phyloP scores from a whole-genome alignment of 1,140 invertebrate genomes.

The Whitmania pigra region DNA sequence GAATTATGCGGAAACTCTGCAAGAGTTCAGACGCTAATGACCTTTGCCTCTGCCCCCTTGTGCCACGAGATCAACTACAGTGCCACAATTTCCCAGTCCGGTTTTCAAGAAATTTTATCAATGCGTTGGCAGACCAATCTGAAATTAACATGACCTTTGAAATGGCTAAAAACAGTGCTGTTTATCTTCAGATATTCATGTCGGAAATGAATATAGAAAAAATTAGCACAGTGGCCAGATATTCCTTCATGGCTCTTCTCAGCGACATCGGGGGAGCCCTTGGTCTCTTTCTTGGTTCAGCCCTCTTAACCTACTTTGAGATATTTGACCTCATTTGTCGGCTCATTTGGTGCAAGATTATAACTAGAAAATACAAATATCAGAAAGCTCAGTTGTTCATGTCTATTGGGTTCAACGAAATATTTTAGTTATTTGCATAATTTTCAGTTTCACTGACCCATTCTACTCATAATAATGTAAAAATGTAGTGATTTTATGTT shows the following conservation, averaged over 20 bases:
- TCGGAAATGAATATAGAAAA: constrained; percentile 32
- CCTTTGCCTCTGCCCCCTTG: constrained; percentile 2
- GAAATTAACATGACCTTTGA: constrained; percentile 2
- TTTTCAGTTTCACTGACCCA: too few species aligned
- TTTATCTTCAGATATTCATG: constrained; percentile 6
- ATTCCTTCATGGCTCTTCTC: constrained; percentile 31
- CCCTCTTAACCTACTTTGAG: constrained; percentile 32
- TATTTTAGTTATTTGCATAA: too few species aligned
- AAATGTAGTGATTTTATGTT: too few species aligned
- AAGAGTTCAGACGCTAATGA: not conserved
- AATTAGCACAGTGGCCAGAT: constrained; percentile 30
- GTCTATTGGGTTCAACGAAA: too few species aligned
- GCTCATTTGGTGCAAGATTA: too few species aligned
- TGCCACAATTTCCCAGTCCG: constrained; percentile 6
- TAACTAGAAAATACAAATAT: too few species aligned
- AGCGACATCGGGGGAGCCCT: constrained; percentile 35
- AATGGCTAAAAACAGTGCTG: not conserved
- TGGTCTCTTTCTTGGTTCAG: constrained; percentile 32
- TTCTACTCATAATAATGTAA: too few species aligned
- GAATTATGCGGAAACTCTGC: not conserved
- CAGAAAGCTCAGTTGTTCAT: too few species aligned
- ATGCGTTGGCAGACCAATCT: not conserved
- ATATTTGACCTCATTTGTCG: constrained; percentile 12
- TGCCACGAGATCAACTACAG: constrained; percentile 12
- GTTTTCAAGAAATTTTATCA: constrained; percentile 10